Percentiles rank a stretch among this genome's conserved stretches.
Evolutionary conservation across 2,888 invertebrate species (phyloP).

Genomic region (Baronia brevicornis): DNA sequence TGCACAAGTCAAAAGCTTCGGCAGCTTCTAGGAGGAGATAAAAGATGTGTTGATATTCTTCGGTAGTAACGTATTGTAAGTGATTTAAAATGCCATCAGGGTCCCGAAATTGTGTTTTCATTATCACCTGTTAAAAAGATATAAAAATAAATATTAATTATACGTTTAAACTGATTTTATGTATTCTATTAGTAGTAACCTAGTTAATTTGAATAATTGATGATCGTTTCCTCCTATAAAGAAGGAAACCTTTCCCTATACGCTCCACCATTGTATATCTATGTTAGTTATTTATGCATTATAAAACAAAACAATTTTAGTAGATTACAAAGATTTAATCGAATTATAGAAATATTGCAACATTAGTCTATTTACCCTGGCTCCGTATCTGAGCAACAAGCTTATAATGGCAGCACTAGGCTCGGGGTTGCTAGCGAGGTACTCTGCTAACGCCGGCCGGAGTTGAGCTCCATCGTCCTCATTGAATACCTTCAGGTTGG

Average conservation of each 20-base stretch:
- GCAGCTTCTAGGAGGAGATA: conserved; percentile 82
- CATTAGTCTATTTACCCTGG: conserved; percentile 71
- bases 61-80: conserved; percentile 78
- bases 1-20: conserved; percentile 85
- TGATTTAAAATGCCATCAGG: conserved; percentile 89
- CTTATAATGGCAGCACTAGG: conserved; percentile 80
- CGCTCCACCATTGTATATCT: too few species aligned
- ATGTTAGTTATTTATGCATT: too few species aligned
- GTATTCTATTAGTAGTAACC: too few species aligned
- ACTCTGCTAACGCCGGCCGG: conserved; percentile 87
- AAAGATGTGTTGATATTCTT: conserved; percentile 72
- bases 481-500: conserved; percentile 83
- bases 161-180: too few species aligned
- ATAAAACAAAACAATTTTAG: too few species aligned
- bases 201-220: too few species aligned
- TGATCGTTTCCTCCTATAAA: too few species aligned
- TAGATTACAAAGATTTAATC: too few species aligned
- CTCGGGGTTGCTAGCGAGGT: conserved; percentile 83
- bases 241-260: too few species aligned
- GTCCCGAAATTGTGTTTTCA: conserved; percentile 89
- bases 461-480: conserved; percentile 84
- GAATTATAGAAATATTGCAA: too few species aligned
- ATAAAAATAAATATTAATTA: background rate
- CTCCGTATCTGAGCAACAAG: conserved; percentile 84
- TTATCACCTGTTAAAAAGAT: conserved; percentile 79